Evolutionary conservation across 2,888 invertebrate species (phyloP), one percentile per base, ranked within the genome.

Genomic region (Argyresthia goedartella): DNA sequence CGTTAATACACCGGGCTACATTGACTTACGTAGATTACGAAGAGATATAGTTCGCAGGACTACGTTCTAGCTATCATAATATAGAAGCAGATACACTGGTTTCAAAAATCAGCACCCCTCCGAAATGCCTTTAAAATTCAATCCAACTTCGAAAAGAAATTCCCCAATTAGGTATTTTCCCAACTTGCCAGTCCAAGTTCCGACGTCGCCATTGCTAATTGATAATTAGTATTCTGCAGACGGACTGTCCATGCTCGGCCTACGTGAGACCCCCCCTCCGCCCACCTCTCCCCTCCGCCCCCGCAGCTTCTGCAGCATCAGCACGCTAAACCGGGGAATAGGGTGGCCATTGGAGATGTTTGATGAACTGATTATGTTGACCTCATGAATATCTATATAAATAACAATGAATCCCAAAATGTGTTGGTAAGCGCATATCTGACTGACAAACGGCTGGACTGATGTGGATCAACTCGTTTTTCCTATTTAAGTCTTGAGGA

Each of bases 221-320:
- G 77, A 76, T 77, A 81, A 82, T 82, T 80, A 80, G 81, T 78
- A 81, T 81, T 75, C 81, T 64, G 65, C 55, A 54, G 56, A 59
- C 65, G 65, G 51, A 59, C 60, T 71, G 74, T 71, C 73, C 77
- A 56, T 52, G 53, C 42, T 36, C 51, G 53, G 80, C 79, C 79
- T 79, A 78, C 78, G 77, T 78, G 77, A 61, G 25, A 25, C 25
- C 25, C 25, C n/a, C n/a, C n/a, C 25, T 25, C 25, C 6, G 3
- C 25, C 6, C 25, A 6, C 25, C 25, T 6, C 25, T 25, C 59
- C 63, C 51, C 54, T 46, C 52, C 54, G 55, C 53, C 13, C 8
- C 49, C 36, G 41, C 33, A 39, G 48, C 35, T 11, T n/a, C 36
- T 45, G 69, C 73, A 67, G 73, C 73, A 70, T 74, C 76, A 62